Evolutionary conservation across 2,888 invertebrate genomes (phyloP).

Genomic region (Eustalomyia histrio): DNA sequence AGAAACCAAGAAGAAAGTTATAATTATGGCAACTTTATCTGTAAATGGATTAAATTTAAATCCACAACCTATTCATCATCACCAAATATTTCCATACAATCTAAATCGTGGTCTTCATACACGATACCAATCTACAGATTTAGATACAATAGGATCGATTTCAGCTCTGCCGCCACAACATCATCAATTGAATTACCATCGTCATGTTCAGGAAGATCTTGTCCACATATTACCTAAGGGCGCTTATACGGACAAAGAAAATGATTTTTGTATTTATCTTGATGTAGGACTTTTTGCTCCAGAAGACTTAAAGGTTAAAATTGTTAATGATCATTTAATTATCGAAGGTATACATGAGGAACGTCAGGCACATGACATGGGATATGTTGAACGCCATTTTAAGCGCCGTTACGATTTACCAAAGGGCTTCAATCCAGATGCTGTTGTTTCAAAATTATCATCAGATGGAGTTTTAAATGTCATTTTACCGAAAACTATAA

Average conservation of each 20-base stretch:
- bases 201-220: constrained; percentile 69
- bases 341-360: constrained; percentile 87
- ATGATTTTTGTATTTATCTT: constrained; percentile 84
- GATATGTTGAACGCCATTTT: constrained; percentile 89
- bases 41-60: constrained; percentile 72
- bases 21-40: constrained; percentile 70
- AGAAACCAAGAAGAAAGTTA: too few relatives aligned
- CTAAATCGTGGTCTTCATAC: constrained; percentile 73
- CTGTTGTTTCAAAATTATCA: constrained; percentile 87
- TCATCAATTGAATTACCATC: constrained; percentile 40
- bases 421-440: constrained; percentile 84
- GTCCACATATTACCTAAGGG: constrained; percentile 48
- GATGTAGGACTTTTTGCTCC: constrained; percentile 87
- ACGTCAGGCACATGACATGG: constrained; percentile 84
- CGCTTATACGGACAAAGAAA: constrained; percentile 76
- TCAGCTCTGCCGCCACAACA: constrained; percentile 73
- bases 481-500: constrained; percentile 82
- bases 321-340: constrained; percentile 82
- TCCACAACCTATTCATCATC: constrained; percentile 74
- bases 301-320: constrained; percentile 85
- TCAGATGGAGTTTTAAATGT: constrained; percentile 90
- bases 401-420: constrained; percentile 85
- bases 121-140: constrained; percentile 71
- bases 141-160: constrained; percentile 69
- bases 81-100: constrained; percentile 75